These are phyloP conservation scores for Enteromius fasciolatus DNA, from an alignment of 2,797 vertebrate species.

Conservation along the genomic window DNA sequence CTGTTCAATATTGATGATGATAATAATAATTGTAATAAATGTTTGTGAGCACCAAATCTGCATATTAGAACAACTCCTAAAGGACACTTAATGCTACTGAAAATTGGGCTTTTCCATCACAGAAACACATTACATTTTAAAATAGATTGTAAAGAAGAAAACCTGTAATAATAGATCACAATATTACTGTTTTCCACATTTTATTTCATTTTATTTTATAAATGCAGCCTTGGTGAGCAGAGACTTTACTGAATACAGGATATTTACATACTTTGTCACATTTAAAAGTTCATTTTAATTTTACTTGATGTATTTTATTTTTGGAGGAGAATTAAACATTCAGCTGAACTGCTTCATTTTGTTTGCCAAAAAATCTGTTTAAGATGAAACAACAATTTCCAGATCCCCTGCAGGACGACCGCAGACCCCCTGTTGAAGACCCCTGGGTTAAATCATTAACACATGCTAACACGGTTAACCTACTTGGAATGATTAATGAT, in stretches of 20 bases:
- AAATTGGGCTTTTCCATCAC: not conserved
- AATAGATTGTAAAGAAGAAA: not conserved
- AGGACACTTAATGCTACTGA: not conserved
- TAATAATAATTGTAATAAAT: not conserved
- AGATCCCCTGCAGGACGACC: not conserved
- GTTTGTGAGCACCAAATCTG: not conserved
- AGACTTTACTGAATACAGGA: not conserved
- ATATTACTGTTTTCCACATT: not conserved
- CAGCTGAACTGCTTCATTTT: not conserved
- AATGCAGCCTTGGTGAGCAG: constrained; percentile 2
- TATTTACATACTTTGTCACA: not conserved
- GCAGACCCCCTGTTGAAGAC: not conserved
- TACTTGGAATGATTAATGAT: not conserved
- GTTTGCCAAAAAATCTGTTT: not conserved
- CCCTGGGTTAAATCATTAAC: not conserved
- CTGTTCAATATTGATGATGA: not conserved
- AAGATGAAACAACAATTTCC: not conserved
- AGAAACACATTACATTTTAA: not conserved
- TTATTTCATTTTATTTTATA: not conserved
- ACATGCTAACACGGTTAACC: not conserved
- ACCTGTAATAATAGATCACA: not conserved
- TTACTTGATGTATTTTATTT: not conserved
- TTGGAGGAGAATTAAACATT: not conserved
- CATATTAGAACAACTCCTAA: not conserved
- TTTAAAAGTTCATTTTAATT: not conserved